These are phyloP conservation scores for Tachina fera DNA, from an alignment of 2,888 invertebrate genomes.

Conservation along the genomic window DNA sequence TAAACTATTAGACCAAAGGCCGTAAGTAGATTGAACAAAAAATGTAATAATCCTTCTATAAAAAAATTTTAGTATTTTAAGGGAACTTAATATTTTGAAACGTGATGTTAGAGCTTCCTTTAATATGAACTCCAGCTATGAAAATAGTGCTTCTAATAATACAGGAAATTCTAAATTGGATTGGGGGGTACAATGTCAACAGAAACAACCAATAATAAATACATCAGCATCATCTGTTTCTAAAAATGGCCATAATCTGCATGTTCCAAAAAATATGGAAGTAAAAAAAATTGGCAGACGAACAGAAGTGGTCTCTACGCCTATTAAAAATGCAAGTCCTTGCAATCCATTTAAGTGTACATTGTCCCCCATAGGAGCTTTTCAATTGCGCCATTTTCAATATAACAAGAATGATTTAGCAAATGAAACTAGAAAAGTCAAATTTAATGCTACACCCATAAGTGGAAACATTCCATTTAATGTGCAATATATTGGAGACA, in stretches of 20 bases:
- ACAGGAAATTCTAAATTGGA: not conserved
- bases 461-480: constrained; percentile 3
- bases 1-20: constrained; percentile 75
- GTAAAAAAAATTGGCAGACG: not conserved
- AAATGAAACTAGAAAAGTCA: not conserved
- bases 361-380: constrained; percentile 77
- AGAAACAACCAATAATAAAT: not conserved
- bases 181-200: not conserved
- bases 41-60: not conserved
- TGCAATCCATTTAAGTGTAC: constrained; percentile 77
- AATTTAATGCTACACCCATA: constrained; percentile 61
- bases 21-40: constrained; percentile 74
- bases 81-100: constrained; percentile 76
- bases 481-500: not conserved
- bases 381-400: constrained; percentile 69
- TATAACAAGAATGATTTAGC: not conserved
- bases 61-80: constrained; percentile 73
- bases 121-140: constrained; percentile 80
- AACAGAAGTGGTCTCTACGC: constrained; percentile 76
- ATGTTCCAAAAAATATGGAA: not conserved
- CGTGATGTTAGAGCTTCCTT: constrained; percentile 76
- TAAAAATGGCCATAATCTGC: not conserved
- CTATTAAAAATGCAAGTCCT: constrained; percentile 70
- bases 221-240: not conserved
- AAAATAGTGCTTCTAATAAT: constrained; percentile 73